Conservation (phyloP, 1,140 invertebrate genomes). For the Eufriesea mexicana region DNA sequence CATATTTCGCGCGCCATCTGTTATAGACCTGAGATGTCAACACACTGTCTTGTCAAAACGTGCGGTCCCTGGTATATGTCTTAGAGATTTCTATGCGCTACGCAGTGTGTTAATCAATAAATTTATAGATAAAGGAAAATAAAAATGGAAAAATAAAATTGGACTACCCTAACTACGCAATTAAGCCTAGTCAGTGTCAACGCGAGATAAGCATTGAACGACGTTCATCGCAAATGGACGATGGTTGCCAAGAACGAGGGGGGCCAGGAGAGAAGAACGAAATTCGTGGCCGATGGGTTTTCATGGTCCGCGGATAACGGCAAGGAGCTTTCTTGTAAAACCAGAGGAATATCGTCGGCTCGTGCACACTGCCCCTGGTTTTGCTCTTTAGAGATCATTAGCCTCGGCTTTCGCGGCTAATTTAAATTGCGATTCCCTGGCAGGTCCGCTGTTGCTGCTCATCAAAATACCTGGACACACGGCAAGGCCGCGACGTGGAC, state of each 20-base stretch:
- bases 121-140: too few species aligned
- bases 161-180: too few species aligned
- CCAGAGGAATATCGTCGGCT: conserved; percentile 63
- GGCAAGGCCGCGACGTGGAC: conserved; percentile 44
- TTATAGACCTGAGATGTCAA: too few species aligned
- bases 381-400: conserved; percentile 80
- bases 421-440: conserved; percentile 80
- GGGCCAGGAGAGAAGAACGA: conserved; percentile 26
- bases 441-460: conserved; percentile 67
- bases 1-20: too few species aligned
- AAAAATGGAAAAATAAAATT: too few species aligned
- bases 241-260: too few species aligned
- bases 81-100: too few species aligned
- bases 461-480: conserved; percentile 80
- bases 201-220: conserved; percentile 36
- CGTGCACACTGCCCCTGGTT: conserved; percentile 56
- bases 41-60: too few species aligned
- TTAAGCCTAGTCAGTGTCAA: not conserved
- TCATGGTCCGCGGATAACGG: conserved; percentile 46
- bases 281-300: conserved; percentile 53
- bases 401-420: conserved; percentile 79
- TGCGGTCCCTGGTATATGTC: too few species aligned
- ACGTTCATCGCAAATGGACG: conserved; percentile 35
- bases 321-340: conserved; percentile 59
- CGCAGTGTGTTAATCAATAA: too few species aligned